phyloP scores from a whole-genome alignment of 1,140 invertebrate species.

The Ceratina australensis region DNA sequence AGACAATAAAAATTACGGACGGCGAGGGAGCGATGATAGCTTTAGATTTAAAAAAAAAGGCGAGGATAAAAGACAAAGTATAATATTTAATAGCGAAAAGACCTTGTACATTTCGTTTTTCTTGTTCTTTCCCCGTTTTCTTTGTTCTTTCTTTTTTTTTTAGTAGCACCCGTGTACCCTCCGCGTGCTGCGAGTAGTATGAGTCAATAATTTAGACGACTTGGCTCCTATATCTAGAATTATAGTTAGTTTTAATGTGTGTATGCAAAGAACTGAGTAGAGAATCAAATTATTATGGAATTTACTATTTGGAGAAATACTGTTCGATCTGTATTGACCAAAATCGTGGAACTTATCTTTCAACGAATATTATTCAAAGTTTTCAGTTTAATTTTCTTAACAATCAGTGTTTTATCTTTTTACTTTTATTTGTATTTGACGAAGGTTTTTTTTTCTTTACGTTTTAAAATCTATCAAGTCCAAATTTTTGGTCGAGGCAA shows the following conservation, averaged over 20 bases:
- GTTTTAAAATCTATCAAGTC: neutral
- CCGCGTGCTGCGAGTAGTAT: slow-evolving; percentile 44
- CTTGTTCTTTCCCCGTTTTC: slow-evolving; percentile 29
- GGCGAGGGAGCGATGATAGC: slow-evolving; percentile 51
- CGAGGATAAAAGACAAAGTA: slow-evolving; percentile 70
- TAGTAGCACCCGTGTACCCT: slow-evolving; percentile 58
- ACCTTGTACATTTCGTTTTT: slow-evolving; percentile 53
- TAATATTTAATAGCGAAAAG: slow-evolving; percentile 72
- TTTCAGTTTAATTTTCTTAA: no score
- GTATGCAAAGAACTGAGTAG: slow-evolving; percentile 14
- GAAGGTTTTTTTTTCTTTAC: no score
- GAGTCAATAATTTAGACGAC: slow-evolving; percentile 10
- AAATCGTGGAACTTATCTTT: no score
- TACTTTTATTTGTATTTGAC: no score
- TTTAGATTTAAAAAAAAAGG: slow-evolving; percentile 61
- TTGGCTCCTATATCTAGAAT: slow-evolving; percentile 19
- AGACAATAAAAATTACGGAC: slow-evolving; percentile 56
- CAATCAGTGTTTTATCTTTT: no score
- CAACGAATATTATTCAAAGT: no score
- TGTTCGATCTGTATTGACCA: no score
- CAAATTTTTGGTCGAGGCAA: neutral
- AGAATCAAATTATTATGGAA: no score
- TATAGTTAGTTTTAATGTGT: slow-evolving; percentile 46
- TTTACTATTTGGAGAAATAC: no score
- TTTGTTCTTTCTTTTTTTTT: slow-evolving; percentile 16